Conservation (phyloP, 2,113 vertebrate species). For the Arothron firmamentum region DNA sequence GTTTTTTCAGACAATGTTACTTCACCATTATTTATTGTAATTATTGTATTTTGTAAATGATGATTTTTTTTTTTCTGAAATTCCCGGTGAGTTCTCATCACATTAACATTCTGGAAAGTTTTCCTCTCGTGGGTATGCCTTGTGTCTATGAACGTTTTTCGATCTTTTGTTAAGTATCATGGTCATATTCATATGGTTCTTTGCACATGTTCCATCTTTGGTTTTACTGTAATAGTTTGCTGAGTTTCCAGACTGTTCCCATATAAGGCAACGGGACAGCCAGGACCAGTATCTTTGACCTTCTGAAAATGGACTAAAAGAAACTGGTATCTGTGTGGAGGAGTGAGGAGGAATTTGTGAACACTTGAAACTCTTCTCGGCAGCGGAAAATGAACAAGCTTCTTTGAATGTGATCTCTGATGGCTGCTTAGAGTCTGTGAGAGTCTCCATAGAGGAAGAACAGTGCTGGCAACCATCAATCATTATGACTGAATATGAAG, state of each 20-base stretch:
- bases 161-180: no score
- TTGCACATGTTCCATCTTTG: not conserved
- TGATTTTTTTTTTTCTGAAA: no score
- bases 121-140: no score
- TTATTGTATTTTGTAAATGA: no score
- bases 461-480: conserved; percentile 26
- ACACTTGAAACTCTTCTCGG: conserved; percentile 31
- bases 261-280: conserved; percentile 42
- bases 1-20: no score
- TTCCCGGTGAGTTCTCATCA: no score
- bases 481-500: conserved; percentile 27
- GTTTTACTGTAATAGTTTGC: not conserved
- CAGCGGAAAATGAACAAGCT: conserved; percentile 14
- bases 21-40: no score
- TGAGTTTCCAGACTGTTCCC: conserved; percentile 22
- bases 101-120: no score
- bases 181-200: not conserved
- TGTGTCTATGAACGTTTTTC: no score
- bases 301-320: conserved; percentile 31
- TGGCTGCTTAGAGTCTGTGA: conserved; percentile 25
- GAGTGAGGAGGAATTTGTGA: conserved; percentile 30
- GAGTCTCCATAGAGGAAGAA: conserved; percentile 43
- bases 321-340: conserved; percentile 1
- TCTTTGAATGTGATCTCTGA: conserved; percentile 26
- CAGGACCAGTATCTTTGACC: conserved; percentile 34